Conservation (phyloP, 2,797 vertebrate species). For the Halcyon smyrnensis region DNA sequence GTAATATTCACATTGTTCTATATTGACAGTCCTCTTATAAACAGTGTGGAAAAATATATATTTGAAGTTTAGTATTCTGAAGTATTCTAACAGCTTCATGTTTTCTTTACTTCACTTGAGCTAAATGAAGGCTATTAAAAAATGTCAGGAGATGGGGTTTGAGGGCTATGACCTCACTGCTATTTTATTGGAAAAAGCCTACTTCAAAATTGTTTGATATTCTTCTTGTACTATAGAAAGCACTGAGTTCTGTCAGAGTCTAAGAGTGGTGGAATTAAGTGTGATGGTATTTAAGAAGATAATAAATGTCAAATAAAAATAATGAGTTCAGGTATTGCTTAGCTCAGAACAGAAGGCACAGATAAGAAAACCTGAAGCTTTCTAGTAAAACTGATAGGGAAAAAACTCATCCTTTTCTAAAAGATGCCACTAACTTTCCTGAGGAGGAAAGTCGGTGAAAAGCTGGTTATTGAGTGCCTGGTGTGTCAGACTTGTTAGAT, state of each 20-base stretch:
- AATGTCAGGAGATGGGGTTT: neutral
- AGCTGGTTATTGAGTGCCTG: neutral
- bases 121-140: neutral
- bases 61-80: neutral
- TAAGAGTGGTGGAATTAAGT: neutral
- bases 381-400: neutral
- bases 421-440: neutral
- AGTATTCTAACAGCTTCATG: neutral
- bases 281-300: neutral
- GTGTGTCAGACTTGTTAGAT: neutral
- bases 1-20: neutral
- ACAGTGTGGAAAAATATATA: neutral
- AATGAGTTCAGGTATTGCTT: neutral
- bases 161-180: neutral
- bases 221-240: neutral
- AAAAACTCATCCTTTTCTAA: neutral
- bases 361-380: neutral
- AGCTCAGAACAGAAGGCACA: neutral
- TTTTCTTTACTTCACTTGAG: neutral
- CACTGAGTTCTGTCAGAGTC: neutral
- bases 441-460: neutral
- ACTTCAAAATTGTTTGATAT: neutral
- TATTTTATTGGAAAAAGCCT: neutral
- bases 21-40: neutral
- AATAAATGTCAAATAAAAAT: conserved; percentile 9